Base-by-base conservation (phyloP, 2,888 invertebrate genomes). In the Ophion ventricosus region DNA sequence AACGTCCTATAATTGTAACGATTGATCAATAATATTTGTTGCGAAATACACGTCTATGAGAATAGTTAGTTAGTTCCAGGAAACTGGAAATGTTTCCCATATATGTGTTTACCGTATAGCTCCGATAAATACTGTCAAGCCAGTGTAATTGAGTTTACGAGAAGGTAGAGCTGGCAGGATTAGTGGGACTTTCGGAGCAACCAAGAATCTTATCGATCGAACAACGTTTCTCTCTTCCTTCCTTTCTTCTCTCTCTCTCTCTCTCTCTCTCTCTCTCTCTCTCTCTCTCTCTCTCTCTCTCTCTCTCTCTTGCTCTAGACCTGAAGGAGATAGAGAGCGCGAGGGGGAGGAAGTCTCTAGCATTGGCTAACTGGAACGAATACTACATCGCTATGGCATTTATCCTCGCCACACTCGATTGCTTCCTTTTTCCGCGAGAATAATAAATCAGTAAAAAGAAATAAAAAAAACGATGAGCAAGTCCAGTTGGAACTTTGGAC, bases 141-240 rank as follows among this genome's bases (percentile, higher is more conserved):
- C 69, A 5, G 29, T 82, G 64, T 76, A 84, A 84, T 82, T 78
- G 75, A 75, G 70, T 82, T 82, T 73, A 79, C 72, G 75, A 43
- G 56, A 40, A 63, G 66, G 63, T 75, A 70, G 54, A 79, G 61
- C 59, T 29, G 70, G 72, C 8, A 63, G 72, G 82, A 85, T 85
- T 80, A 82, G 61, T 70, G 14, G 35, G 76, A 74, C 63, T 84
- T 61, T 43, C 54, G 20, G 57, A 78, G 67, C 40, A 63, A 54
- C 59, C 70, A 70, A 80, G 61, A 84, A 84, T 74, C 81, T 84
- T 84, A 84, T 84, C 78, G 84, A 84, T 84, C 81, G 74, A 69
- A 75, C 77, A 56, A 54, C 40, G 49, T 61, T 25, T 43, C 20
- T 43, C 49, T 63, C 63, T 49, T 49, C 59, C 56, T 20, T 25